Evolutionary conservation across 2,888 invertebrate genomes (phyloP).

Genomic region (Nomada fabriciana): DNA sequence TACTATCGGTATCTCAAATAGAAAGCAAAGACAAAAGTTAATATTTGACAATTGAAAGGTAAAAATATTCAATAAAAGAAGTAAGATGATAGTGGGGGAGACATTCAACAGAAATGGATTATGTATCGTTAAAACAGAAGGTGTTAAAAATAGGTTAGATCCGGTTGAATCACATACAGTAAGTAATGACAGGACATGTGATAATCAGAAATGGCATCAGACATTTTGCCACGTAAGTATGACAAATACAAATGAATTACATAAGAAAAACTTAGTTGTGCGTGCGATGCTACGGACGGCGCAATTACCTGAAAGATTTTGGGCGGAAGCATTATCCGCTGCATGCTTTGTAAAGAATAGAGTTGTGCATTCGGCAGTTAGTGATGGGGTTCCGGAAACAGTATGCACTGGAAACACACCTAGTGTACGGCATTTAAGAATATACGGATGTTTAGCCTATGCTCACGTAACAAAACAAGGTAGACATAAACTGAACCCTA

Average conservation of each 20-base stretch:
- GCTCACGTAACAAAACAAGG: neutral
- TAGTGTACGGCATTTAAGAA: constrained; percentile 1
- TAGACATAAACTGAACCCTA: neutral
- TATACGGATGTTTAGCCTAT: constrained; percentile 13
- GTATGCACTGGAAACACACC: constrained; percentile 14
- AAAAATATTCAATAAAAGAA: too few relatives aligned
- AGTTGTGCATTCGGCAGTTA: neutral
- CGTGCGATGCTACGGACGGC: neutral
- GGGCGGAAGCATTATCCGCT: constrained; percentile 3
- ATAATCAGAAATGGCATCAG: too few relatives aligned
- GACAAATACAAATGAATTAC: neutral
- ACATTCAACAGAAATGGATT: too few relatives aligned
- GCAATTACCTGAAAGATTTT: neutral
- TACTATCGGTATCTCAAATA: too few relatives aligned
- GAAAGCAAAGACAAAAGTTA: too few relatives aligned
- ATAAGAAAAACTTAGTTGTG: neutral
- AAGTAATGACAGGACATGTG: too few relatives aligned
- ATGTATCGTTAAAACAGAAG: too few relatives aligned
- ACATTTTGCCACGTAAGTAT: too few relatives aligned
- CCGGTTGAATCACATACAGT: too few relatives aligned
- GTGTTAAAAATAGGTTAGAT: too few relatives aligned
- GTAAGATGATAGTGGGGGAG: too few relatives aligned
- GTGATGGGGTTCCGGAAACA: neutral
- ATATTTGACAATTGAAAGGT: too few relatives aligned
- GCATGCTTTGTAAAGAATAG: constrained; percentile 8